phyloP scores from a whole-genome alignment of 2,888 invertebrate species.

The Colletes collaris region DNA sequence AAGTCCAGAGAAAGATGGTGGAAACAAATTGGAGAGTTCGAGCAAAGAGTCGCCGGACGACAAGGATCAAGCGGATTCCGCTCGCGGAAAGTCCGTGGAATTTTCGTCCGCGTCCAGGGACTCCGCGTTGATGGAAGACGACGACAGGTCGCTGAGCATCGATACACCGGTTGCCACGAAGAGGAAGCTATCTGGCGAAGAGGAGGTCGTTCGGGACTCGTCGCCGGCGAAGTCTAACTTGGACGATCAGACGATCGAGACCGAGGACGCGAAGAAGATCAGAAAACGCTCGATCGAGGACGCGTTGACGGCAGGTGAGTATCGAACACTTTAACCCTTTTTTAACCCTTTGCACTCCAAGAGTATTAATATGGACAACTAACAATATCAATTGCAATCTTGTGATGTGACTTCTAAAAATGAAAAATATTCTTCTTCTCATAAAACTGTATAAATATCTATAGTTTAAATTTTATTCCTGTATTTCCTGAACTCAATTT shows the following conservation, averaged over 20 bases:
- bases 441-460: no score
- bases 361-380: no score
- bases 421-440: no score
- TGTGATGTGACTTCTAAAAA: no score
- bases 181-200: slow-evolving; percentile 26
- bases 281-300: slow-evolving; percentile 39
- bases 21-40: not conserved
- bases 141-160: slow-evolving; percentile 30
- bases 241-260: slow-evolving; percentile 16
- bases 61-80: slow-evolving; percentile 58
- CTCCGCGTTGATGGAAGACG: slow-evolving; percentile 45
- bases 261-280: slow-evolving; percentile 38
- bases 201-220: slow-evolving; percentile 1
- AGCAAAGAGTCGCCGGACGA: slow-evolving; percentile 48
- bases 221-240: slow-evolving; percentile 2
- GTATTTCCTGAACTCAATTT: no score
- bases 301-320: slow-evolving; percentile 42
- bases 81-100: slow-evolving; percentile 59
- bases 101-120: slow-evolving; percentile 58
- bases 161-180: slow-evolving; percentile 43
- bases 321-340: not conserved
- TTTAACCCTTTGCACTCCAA: not conserved
- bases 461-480: no score
- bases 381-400: no score
- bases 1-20: slow-evolving; percentile 6